These are phyloP conservation scores for Telmatherina bonti DNA, from an alignment of 2,797 vertebrate species.

Conservation along the genomic window DNA sequence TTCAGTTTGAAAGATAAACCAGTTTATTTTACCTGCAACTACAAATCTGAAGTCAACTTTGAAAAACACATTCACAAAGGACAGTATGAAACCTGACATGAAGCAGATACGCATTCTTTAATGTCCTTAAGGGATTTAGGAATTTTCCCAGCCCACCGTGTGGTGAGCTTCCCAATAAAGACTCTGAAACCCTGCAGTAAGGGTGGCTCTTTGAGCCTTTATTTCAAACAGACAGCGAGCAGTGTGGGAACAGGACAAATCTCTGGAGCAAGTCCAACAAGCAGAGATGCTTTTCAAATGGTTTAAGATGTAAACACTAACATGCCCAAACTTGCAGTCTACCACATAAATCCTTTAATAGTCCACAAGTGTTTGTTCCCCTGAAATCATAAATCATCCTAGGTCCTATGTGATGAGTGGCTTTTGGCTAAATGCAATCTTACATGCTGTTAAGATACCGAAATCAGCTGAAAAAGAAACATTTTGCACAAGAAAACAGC, in stretches of 20 bases:
- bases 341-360: background rate
- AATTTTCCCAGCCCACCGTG: constrained; percentile 17
- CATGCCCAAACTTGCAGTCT: constrained; percentile 21
- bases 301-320: constrained; percentile 14
- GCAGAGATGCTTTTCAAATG: constrained; percentile 45
- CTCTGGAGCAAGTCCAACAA: constrained; percentile 56
- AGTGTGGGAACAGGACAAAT: constrained; percentile 66
- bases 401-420: no score
- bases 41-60: background rate
- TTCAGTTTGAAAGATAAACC: background rate
- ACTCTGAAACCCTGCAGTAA: constrained; percentile 20
- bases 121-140: constrained; percentile 18
- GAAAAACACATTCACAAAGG: background rate
- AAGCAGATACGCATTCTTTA: constrained; percentile 23
- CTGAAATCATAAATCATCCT: background rate
- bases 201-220: constrained; percentile 11
- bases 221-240: constrained; percentile 38
- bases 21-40: background rate
- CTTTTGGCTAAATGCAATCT: no score
- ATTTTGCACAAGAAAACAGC: no score
- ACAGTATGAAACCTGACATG: background rate
- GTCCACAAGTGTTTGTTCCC: background rate
- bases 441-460: no score
- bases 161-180: constrained; percentile 37
- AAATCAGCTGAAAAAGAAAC: no score